A percentile compares a stretch with the other conserved stretches of the same genome.
These are phyloP conservation scores for Syritta pipiens DNA, from an alignment of 2,888 invertebrate genomes.

Conservation along the genomic window DNA sequence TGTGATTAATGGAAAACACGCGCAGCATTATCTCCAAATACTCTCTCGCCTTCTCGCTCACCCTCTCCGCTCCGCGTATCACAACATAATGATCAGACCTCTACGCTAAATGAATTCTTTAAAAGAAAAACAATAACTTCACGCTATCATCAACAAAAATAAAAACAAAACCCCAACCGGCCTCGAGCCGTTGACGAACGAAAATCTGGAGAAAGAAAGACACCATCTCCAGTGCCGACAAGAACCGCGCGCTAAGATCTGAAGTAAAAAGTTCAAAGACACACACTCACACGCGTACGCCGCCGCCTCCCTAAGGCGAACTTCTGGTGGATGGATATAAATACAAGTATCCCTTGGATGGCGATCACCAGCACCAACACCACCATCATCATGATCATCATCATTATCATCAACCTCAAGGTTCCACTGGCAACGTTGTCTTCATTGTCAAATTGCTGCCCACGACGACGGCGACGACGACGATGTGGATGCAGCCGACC, in stretches of 20 bases:
- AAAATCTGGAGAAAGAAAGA: constrained; percentile 34
- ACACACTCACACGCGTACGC: constrained; percentile 11
- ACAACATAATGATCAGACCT: constrained; percentile 48
- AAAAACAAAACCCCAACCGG: constrained; percentile 19
- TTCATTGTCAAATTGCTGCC: constrained; percentile 67
- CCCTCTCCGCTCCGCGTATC: no score
- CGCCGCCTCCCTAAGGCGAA: constrained; percentile 23
- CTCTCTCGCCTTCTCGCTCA: neutral
- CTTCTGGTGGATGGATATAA: constrained; percentile 1
- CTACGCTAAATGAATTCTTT: constrained; percentile 45
- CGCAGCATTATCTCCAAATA: constrained; percentile 26
- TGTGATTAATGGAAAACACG: constrained; percentile 55
- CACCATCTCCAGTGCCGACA: neutral
- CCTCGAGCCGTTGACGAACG: constrained; percentile 34
- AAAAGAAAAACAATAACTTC: constrained; percentile 28
- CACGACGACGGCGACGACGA: constrained; percentile 30
- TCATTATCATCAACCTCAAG: constrained; percentile 14
- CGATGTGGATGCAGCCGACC: neutral
- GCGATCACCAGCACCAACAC: constrained; percentile 13
- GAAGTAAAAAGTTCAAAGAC: constrained; percentile 56
- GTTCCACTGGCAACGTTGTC: constrained; percentile 56
- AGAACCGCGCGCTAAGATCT: constrained; percentile 24
- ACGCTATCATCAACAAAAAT: constrained; percentile 45
- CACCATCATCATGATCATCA: constrained; percentile 15
- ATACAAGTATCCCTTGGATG: constrained; percentile 37